A percentile compares a stretch with the other conserved stretches of the same genome.
phyloP scores from a whole-genome alignment of 2,113 vertebrate genomes.

The Chinchilla lanigera region DNA sequence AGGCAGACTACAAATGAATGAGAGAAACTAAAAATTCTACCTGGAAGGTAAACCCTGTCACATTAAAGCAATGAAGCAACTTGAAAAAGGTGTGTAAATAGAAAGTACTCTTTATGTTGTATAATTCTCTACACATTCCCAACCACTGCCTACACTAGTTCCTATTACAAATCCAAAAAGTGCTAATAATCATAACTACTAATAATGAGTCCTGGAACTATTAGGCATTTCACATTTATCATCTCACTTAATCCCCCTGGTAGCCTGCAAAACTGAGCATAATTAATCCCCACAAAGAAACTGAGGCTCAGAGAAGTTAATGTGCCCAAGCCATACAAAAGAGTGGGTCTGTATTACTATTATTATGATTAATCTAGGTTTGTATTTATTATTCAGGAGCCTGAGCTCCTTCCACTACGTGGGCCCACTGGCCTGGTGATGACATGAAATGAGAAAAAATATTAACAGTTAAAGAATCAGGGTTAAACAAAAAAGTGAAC shows the following conservation, averaged over 20 bases:
- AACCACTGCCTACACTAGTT: background rate
- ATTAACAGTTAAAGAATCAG: conserved; percentile 21
- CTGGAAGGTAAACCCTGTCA: conserved; percentile 7
- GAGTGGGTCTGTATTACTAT: background rate
- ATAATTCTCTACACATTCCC: conserved; percentile 16
- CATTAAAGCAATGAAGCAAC: background rate
- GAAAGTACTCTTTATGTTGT: background rate
- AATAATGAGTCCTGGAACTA: background rate
- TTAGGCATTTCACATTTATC: conserved; percentile 3
- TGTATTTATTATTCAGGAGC: background rate
- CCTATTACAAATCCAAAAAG: background rate
- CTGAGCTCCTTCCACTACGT: background rate
- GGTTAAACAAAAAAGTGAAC: conserved; percentile 41
- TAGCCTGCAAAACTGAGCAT: background rate
- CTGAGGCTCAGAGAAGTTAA: conserved; percentile 78
- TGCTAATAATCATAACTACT: background rate
- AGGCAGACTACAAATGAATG: conserved; percentile 38
- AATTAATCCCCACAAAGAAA: conserved; percentile 54
- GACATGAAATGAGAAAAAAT: conserved; percentile 14
- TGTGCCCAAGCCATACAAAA: background rate
- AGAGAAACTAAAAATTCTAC: conserved; percentile 43
- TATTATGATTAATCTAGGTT: background rate
- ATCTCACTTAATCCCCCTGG: conserved; percentile 10
- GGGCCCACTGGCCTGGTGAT: background rate
- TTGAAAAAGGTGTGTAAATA: background rate